phyloP scores from a whole-genome alignment of 2,113 vertebrate species.

The Seriola quinqueradiata region DNA sequence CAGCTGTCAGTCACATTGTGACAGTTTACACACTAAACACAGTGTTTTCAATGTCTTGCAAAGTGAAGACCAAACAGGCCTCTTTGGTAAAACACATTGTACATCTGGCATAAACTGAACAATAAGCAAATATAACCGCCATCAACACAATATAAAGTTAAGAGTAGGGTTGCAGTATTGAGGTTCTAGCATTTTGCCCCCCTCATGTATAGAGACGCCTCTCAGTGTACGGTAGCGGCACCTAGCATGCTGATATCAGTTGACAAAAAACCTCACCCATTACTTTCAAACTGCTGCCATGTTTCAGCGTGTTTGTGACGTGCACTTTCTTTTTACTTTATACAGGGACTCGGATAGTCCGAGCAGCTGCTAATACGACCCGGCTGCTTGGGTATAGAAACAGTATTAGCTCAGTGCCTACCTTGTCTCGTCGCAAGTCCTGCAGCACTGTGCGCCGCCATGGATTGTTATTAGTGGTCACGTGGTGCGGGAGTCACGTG shows the following conservation, averaged over 20 bases:
- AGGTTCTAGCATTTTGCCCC: too few species aligned
- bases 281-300: not conserved
- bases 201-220: not conserved
- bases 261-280: not conserved
- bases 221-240: not conserved
- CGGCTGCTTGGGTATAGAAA: not conserved
- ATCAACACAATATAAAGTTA: too few species aligned
- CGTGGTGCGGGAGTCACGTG: conserved; percentile 58
- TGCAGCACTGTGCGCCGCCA: conserved; percentile 72
- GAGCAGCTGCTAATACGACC: not conserved
- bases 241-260: not conserved
- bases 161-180: too few species aligned
- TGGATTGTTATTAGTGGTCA: conserved; percentile 61
- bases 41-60: too few species aligned
- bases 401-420: conserved; percentile 62
- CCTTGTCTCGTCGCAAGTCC: conserved; percentile 56
- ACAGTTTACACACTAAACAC: too few species aligned
- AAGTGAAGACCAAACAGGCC: too few species aligned
- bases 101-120: too few species aligned
- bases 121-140: too few species aligned
- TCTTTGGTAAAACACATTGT: too few species aligned
- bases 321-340: not conserved
- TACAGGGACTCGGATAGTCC: not conserved
- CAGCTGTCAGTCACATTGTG: not conserved
- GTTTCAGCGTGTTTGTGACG: not conserved